A percentile compares a stretch with the other conserved stretches of the same genome.
Evolutionary conservation across 2,113 vertebrate species (phyloP).

Genomic region (Zosterops lateralis): DNA sequence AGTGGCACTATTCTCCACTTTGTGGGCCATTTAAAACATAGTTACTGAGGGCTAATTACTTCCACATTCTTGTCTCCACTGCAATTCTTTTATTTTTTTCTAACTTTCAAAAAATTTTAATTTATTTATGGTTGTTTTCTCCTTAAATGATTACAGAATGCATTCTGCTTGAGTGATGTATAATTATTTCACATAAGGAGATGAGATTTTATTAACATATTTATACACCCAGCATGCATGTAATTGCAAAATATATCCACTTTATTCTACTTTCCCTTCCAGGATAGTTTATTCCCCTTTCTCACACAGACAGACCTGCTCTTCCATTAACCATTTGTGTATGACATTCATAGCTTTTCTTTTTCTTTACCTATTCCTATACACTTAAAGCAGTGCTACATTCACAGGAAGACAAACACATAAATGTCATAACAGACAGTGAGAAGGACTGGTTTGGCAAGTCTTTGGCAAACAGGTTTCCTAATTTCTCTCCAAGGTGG

Average conservation of each 20-base stretch:
- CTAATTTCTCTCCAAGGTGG: slow-evolving; percentile 2
- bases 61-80: background rate
- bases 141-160: background rate
- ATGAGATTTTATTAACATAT: background rate
- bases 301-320: background rate
- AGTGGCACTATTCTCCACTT: background rate
- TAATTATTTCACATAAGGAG: background rate
- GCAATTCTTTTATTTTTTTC: background rate
- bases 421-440: background rate
- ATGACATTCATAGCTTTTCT: background rate
- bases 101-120: background rate
- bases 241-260: background rate
- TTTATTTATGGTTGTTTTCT: background rate
- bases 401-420: background rate
- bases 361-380: background rate
- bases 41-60: background rate
- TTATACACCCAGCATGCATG: background rate
- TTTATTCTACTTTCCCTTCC: background rate
- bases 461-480: slow-evolving; percentile 27
- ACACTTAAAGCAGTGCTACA: background rate
- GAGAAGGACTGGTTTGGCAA: slow-evolving; percentile 40
- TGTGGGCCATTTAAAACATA: background rate
- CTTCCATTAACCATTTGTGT: background rate
- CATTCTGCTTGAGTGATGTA: background rate
- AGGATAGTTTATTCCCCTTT: background rate